Evolutionary conservation across 2,797 vertebrate species (phyloP), one percentile per base, ranked within the genome.

Genomic region (Acanthurus tractus): DNA sequence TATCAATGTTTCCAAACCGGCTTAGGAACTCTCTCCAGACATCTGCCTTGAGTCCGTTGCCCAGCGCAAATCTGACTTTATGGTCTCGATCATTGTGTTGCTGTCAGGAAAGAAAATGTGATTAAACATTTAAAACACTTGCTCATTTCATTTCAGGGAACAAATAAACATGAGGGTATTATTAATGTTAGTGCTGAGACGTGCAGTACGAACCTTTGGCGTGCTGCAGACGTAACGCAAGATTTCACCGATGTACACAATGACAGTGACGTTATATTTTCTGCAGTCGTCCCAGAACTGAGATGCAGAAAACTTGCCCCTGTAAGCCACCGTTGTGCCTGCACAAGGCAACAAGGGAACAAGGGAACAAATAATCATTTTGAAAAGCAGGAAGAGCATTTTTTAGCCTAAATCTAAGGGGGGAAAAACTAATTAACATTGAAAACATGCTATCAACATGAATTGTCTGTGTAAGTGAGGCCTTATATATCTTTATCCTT

Each of bases 201-300:
- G 14, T 1, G 14, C 4, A 4, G 7, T n/a, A 7, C 54, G 82
- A 91, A 97, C 96, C 95, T 92, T 88, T 23, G 96, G 94, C 13
- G 90, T 70, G 78, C 93, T 96, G 91, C 96, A 96, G 61, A 97
- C 89, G 81, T 97, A 97, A 8, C 94, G 94, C 84, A 97, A 92
- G 20, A 94, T 89, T 78, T 97, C 96, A 20, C 96, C 96, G 0
- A 97, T 96, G 65, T 97, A 97, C 88, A 95, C 94, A 70, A 97
- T 92, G 70, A 95, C 93, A 0, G 96, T 97, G 58, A 93, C 92
- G 0, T 97, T 92, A 34, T 96, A 93, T 82, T 96, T 96, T 70
- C 96, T 95, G 87, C 96, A 97, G 76, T 98, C 96, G 4, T 94
- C 93, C 96, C 96, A 97, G 83, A 97, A 97, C 59, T 95, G 93